These are phyloP conservation scores for Pristionchus exspectatus DNA, from an alignment of 2,888 invertebrate species.

Conservation along the genomic window DNA sequence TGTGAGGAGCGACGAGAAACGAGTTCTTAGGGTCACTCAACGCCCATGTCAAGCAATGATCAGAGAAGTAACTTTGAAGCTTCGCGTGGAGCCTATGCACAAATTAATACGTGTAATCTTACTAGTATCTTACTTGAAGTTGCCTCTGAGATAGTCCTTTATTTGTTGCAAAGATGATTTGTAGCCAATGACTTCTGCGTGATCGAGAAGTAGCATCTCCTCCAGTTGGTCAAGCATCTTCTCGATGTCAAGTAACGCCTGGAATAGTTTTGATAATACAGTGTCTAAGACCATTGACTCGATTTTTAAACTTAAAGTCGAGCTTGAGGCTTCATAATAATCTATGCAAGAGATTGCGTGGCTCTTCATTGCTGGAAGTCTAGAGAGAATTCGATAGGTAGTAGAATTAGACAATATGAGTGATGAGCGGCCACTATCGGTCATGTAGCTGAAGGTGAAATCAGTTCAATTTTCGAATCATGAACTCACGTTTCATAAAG, in stretches of 20 bases:
- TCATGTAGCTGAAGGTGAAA: no score
- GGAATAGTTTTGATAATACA: not conserved
- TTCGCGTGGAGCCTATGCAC: not conserved
- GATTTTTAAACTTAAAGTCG: no score
- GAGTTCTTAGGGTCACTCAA: no score
- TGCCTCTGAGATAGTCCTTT: not conserved
- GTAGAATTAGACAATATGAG: no score
- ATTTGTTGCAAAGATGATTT: not conserved
- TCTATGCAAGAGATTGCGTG: not conserved
- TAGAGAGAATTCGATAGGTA: no score
- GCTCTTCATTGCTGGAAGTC: not conserved
- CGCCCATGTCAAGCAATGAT: not conserved
- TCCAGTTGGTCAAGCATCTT: not conserved
- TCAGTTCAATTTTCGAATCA: not conserved
- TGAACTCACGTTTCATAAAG: not conserved
- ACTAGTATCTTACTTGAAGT: not conserved
- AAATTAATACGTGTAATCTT: not conserved
- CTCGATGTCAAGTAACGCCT: not conserved
- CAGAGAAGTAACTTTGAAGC: not conserved
- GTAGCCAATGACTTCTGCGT: no score
- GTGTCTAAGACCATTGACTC: not conserved
- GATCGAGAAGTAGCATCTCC: not conserved
- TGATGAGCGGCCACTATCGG: no score
- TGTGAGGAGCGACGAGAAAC: no score
- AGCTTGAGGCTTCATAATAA: not conserved